These are phyloP conservation scores for Marronus borbonicus DNA, from an alignment of 2,888 invertebrate species.

Conservation along the genomic window DNA sequence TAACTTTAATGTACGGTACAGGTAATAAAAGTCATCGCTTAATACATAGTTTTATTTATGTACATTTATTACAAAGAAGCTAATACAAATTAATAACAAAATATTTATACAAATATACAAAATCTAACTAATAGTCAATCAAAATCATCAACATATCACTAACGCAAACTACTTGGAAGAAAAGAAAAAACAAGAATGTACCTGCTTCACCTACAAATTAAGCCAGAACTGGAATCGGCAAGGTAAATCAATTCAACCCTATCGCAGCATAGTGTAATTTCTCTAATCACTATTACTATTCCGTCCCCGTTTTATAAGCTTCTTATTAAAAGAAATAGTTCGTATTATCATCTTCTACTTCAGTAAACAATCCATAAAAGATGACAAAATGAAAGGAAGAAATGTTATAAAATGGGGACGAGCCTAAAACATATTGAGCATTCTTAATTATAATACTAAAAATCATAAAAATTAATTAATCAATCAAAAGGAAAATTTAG, in stretches of 20 bases:
- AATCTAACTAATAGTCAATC: slow-evolving; percentile 34
- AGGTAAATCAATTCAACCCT: not conserved
- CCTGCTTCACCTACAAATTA: slow-evolving; percentile 1
- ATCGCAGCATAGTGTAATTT: slow-evolving; percentile 8
- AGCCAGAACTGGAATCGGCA: not conserved
- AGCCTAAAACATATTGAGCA: slow-evolving; percentile 37
- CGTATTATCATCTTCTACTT: slow-evolving; percentile 43
- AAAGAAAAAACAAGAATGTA: slow-evolving; percentile 11
- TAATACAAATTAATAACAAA: slow-evolving; percentile 49
- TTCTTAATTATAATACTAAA: slow-evolving; percentile 10
- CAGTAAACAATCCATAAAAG: slow-evolving; percentile 21
- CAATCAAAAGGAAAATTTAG: not conserved
- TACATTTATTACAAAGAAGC: slow-evolving; percentile 48
- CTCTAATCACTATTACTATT: slow-evolving; percentile 9
- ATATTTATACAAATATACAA: slow-evolving; percentile 49
- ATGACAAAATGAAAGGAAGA: slow-evolving; percentile 40
- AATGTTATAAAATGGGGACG: slow-evolving; percentile 40
- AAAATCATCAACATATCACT: slow-evolving; percentile 34
- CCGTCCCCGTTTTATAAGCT: slow-evolving; percentile 33
- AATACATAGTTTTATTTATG: slow-evolving; percentile 35
- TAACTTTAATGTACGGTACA: not conserved
- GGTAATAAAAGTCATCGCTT: not conserved
- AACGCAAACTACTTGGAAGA: slow-evolving; percentile 17
- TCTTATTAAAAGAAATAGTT: not conserved
- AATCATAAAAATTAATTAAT: slow-evolving; percentile 1